Base-by-base conservation (phyloP, 2,888 invertebrate species). In the Hybos culiciformis region DNA sequence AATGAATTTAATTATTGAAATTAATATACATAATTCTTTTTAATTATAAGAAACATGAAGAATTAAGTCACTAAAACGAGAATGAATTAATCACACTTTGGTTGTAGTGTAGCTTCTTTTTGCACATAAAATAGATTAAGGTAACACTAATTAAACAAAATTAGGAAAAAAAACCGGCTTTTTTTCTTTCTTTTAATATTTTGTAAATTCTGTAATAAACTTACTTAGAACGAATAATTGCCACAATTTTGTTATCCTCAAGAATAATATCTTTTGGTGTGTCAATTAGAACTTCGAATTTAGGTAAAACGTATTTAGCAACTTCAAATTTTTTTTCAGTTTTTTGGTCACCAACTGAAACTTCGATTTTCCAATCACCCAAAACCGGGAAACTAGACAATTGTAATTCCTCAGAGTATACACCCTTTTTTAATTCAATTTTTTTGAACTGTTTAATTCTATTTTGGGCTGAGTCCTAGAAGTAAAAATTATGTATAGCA, bases 231-330 rank as follows among this genome's bases (percentile, higher is more conserved):
- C 80, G 77, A 14, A 94, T 74, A 26, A 83, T 82, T 17, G 83
- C 83, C 17, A 73, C 74, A 39, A 94, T 73, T 48, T 79, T 76
- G 36, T 80, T 80, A 41, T 90, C 87, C 50, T 78, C 78, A 59
- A 86, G 83, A 2, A 90, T 81, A 6, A 82, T 75, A 62, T 88
- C 87, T 42, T 82, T 75, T 1, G 87, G 83, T 24, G 90, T 75
- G 50, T 84, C 78, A 47, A 96, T 78, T 23, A 76, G 75, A 46
- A 96, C 85, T 58, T 92, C 80, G 65, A 93, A 96, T 59, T 92
- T 92, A 1, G 96, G 96, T 48, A 90, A 67, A 41, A 94, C 83
- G 58, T 90, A 91, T 63, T 90, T 85, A 12, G 86, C 90, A 11
- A 93, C 85, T 58, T 82, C 74, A 32, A 63, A 58, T 12, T 21